Evolutionary conservation across 1,140 invertebrate genomes (phyloP).

Genomic region (Bactericera cockerelli): DNA sequence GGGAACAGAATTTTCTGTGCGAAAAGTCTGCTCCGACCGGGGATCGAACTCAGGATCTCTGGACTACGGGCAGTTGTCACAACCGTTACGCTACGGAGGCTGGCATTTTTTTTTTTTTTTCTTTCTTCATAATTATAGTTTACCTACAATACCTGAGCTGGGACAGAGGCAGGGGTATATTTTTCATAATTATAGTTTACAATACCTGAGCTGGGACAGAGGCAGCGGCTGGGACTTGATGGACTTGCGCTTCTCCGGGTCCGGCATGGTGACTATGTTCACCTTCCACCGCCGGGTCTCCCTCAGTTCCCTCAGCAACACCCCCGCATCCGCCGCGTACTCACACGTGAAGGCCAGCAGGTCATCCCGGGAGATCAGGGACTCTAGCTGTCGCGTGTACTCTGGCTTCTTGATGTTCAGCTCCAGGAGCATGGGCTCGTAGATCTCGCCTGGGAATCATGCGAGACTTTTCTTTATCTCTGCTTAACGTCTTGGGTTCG

Average conservation of each 20-base stretch:
- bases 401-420: constrained; percentile 45
- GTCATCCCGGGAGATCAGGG: constrained; percentile 49
- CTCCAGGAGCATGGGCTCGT: constrained; percentile 52
- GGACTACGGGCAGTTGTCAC: too few relatives aligned
- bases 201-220: background rate
- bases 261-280: constrained; percentile 35
- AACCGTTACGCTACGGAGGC: too few relatives aligned
- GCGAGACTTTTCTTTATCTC: too few relatives aligned
- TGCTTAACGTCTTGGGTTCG: too few relatives aligned
- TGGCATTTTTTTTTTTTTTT: too few relatives aligned
- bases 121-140: too few relatives aligned
- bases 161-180: too few relatives aligned
- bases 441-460: constrained; percentile 33
- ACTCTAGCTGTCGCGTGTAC: constrained; percentile 65
- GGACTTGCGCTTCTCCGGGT: background rate
- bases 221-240: background rate
- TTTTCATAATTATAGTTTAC: too few relatives aligned
- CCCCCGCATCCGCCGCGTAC: constrained; percentile 58
- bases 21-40: too few relatives aligned
- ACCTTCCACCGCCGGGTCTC: constrained; percentile 47
- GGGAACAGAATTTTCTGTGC: too few relatives aligned
- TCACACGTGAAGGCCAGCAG: constrained; percentile 72
- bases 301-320: constrained; percentile 46
- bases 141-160: too few relatives aligned
- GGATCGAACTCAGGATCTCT: too few relatives aligned